Conservation (phyloP, 2,797 vertebrate species). For the Notamacropus eugenii region DNA sequence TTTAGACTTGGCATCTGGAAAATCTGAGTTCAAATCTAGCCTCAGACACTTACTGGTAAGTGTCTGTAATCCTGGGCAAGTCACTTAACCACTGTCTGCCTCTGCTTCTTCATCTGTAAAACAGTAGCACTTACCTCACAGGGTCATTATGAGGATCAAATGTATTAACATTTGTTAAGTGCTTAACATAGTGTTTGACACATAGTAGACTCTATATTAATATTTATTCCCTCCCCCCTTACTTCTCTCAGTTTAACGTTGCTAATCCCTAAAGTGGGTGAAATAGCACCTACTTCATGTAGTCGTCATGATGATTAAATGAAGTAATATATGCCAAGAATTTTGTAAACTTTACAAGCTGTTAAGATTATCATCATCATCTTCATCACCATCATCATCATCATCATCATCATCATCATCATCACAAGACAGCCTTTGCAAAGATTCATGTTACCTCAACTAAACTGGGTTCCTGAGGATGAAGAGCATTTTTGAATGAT, state of each 20-base stretch:
- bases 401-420: not conserved
- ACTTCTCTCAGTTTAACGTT: not conserved
- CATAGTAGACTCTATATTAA: not conserved
- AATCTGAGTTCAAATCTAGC: not conserved
- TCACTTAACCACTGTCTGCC: not conserved
- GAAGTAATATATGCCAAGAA: not conserved
- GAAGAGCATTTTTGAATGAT: not conserved
- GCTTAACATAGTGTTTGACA: not conserved
- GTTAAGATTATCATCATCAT: not conserved
- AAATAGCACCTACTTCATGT: not conserved
- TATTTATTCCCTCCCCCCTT: not conserved
- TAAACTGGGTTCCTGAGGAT: not conserved
- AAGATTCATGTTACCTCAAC: not conserved
- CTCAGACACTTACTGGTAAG: not conserved
- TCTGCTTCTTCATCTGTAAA: not conserved
- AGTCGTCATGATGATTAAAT: not conserved
- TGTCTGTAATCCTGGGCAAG: not conserved
- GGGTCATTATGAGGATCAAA: not conserved
- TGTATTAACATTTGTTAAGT: not conserved
- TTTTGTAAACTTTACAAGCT: not conserved
- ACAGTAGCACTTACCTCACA: not conserved
- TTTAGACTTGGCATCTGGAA: not conserved
- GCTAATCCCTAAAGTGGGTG: not conserved
- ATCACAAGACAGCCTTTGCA: not conserved
- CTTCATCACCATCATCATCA: fast-evolving